Conservation (phyloP, 2,113 vertebrate species). For the Carettochelys insculpta region DNA sequence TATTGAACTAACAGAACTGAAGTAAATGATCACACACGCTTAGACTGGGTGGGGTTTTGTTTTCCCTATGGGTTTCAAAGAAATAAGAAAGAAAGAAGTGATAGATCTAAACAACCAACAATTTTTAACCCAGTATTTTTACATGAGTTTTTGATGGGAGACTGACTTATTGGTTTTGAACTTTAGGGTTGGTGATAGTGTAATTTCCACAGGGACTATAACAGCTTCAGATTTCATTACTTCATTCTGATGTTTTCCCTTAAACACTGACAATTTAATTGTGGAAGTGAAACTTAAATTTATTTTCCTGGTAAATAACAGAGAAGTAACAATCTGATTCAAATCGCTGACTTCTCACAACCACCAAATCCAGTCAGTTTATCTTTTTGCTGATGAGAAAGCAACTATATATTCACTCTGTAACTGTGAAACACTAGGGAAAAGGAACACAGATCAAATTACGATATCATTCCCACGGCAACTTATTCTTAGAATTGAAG, state of each 20-base stretch:
- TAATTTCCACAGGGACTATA: conserved; percentile 37
- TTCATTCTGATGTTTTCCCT: conserved; percentile 22
- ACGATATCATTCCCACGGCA: background rate
- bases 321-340: background rate
- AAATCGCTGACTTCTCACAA: background rate
- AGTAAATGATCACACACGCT: background rate
- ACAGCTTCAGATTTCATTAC: background rate
- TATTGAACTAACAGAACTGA: background rate
- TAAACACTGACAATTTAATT: conserved; percentile 18
- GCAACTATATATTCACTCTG: background rate
- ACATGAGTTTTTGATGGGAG: background rate
- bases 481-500: background rate
- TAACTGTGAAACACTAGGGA: background rate
- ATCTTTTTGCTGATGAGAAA: background rate
- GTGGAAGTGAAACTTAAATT: conserved; percentile 23
- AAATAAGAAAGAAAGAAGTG: too few species aligned
- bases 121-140: background rate
- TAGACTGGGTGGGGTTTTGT: background rate
- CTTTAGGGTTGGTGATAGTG: background rate
- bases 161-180: background rate
- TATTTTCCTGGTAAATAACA: conserved; percentile 26
- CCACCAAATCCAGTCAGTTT: background rate
- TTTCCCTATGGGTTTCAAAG: background rate
- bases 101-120: rapidly evolving
- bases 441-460: background rate